Evolutionary conservation across 2,113 vertebrate genomes (phyloP).

Genomic region (Periophthalmodon schlosseri): DNA sequence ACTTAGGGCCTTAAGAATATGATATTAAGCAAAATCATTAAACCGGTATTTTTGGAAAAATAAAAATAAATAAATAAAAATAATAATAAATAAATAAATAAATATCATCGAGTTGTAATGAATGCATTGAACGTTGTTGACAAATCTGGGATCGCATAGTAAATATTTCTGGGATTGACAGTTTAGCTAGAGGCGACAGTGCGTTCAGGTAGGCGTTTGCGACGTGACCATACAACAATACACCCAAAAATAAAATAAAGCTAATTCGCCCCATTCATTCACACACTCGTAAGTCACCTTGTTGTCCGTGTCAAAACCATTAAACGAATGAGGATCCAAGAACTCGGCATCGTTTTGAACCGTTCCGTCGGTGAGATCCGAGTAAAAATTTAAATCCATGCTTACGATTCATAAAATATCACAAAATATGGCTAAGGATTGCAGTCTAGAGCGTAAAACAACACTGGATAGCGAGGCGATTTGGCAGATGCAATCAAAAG

Average conservation of each 20-base stretch:
- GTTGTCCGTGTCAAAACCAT: conserved; percentile 77
- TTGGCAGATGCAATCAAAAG: conserved; percentile 16
- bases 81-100: too few relatives aligned
- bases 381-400: conserved; percentile 82
- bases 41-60: too few relatives aligned
- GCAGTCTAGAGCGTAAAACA: background rate
- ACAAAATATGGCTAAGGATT: background rate
- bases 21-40: too few relatives aligned
- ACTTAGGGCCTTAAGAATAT: too few relatives aligned
- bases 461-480: background rate
- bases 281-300: conserved; percentile 69
- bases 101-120: too few relatives aligned
- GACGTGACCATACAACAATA: background rate
- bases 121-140: too few relatives aligned
- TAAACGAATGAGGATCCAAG: conserved; percentile 76
- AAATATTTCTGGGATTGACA: background rate
- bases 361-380: conserved; percentile 75
- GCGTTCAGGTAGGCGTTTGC: too few relatives aligned
- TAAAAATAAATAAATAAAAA: too few relatives aligned
- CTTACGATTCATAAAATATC: conserved; percentile 10
- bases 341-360: conserved; percentile 75
- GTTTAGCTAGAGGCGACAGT: too few relatives aligned
- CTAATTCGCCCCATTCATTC: background rate
- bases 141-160: too few relatives aligned
- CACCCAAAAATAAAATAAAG: too few relatives aligned